Base-by-base conservation (phyloP, 2,797 vertebrate genomes). In the Schizopygopsis malacanthus region DNA sequence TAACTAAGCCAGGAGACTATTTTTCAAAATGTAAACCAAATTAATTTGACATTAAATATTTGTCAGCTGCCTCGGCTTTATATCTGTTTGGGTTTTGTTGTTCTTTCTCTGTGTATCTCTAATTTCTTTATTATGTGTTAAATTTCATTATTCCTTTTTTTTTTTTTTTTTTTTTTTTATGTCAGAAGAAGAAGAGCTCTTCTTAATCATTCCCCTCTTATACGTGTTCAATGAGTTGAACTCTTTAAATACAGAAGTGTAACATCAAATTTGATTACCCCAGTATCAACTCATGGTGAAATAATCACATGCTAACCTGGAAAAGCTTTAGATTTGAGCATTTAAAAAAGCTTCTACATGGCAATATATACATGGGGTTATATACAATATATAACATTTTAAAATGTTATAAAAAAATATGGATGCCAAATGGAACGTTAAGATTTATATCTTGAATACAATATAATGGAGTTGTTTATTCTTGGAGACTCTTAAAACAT, bases 1-100 rank as follows among this genome's bases (percentile, higher is more conserved):
- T 72, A 50, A 22, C 25, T 45, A 56, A 61, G 25, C 3, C 39
- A 63, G 73, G 65, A 80, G 72, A 56, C 37, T 47, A 61, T 89
- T 69, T 81, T 76, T 6, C 3, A 10, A 87, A 50, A 81, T 56
- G 28, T 69, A 85, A 85, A 85, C 83, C 83, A 87, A 82, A 85
- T 63, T 67, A 9, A 82, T 28, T 84, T 70, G 63, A 63, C 33
- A 39, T 80, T 71, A 79, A 56, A 28, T 22, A 63, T 7, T 22
- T 79, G 77, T 50, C 72, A 82, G 54, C 80, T 81, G 28, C 22
- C 45, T 79, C 56, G 4, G 45, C 59, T 79, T 81, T 33, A 28
- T 69, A 10, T 87, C 12, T 22, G 20, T 77, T 63, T 81, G 11
- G 71, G 16, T 12, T 43, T 72, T 78, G 4, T 54, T 52, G 18